phyloP scores from a whole-genome alignment of 2,797 vertebrate genomes.

The Telmatherina bonti region DNA sequence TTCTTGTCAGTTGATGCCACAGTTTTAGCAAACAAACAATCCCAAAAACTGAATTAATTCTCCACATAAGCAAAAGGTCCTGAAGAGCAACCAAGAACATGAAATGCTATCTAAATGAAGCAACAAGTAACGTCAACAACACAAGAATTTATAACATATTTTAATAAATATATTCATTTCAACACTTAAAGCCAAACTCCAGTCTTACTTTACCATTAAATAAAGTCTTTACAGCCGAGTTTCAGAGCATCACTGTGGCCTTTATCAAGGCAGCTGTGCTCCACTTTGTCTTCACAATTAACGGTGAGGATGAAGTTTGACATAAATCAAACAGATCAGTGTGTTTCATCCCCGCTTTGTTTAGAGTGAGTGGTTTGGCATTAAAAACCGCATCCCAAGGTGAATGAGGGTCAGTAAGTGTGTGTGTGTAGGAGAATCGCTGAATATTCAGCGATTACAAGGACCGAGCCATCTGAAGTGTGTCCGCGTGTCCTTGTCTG shows the following conservation, averaged over 20 bases:
- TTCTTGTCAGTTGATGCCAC: too few relatives aligned
- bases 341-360: slow-evolving; percentile 2
- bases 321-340: slow-evolving; percentile 2
- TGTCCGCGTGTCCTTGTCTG: slow-evolving; percentile 15
- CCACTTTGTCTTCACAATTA: background rate
- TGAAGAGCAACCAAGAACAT: too few relatives aligned
- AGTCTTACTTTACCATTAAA: too few relatives aligned
- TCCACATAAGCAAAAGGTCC: too few relatives aligned
- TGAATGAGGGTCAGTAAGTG: slow-evolving; percentile 22
- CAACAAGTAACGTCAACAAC: too few relatives aligned
- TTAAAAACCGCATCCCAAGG: slow-evolving; percentile 18
- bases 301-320: background rate
- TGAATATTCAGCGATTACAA: slow-evolving; percentile 48
- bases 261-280: background rate
- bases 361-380: slow-evolving; percentile 9
- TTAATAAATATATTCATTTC: too few relatives aligned
- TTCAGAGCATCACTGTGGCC: background rate
- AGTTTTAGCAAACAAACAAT: too few relatives aligned
- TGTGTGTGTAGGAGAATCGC: slow-evolving; percentile 16
- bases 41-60: too few relatives aligned
- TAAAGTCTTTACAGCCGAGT: background rate
- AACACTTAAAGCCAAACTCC: too few relatives aligned
- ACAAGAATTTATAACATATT: too few relatives aligned
- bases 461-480: slow-evolving; percentile 23
- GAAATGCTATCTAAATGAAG: too few relatives aligned